Evolutionary conservation across 2,797 vertebrate species (phyloP), one percentile per base, ranked within the genome.

Genomic region (Trachurus trachurus): DNA sequence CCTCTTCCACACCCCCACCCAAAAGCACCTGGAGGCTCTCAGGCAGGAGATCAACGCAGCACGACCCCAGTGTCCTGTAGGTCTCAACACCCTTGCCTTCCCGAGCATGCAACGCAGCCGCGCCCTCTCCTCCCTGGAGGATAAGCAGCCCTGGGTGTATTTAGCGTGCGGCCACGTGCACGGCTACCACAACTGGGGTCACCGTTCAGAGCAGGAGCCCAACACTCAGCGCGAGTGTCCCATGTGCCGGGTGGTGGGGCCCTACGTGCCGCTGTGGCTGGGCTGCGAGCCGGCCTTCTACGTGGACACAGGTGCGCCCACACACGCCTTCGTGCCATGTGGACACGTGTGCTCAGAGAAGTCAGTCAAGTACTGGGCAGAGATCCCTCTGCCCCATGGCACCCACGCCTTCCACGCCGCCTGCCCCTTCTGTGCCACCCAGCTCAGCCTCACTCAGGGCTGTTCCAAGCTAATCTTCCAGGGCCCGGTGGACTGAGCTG

Each of bases 311-410:
- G 97, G 96, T 0, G 97, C 97, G 0, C 98, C 98, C 11, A 99
- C 98, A 0, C 95, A 99, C 0, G 98, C 97, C 78, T 98, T 99
- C 29, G 96, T 97, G 68, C 98, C 98, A 0, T 99, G 98, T 0
- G 98, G 98, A 91, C 98, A 99, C 1, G 98, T 99, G 83, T 98
- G 98, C 92, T 99, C 98, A 0, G 98, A 99, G 93, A 99, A 99
- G 79, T 97, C 98, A 0, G 96, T 97, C 11, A 98, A 97, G 53
- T 99, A 99, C 91, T 99, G 98, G 98, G 95, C 97, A 0, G 98
- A 99, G 90, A 99, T 99, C 88, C 98, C 98, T 0, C 97, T 99
- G 77, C 98, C 98, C 34, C 98, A 99, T 0, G 98, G 98, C 91
- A 99, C 98, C 66, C 98, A 99, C 75, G 98, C 98, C 85, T 99